These are phyloP conservation scores for Prochilodus magdalenae DNA, from an alignment of 2,113 vertebrate species.

Conservation along the genomic window DNA sequence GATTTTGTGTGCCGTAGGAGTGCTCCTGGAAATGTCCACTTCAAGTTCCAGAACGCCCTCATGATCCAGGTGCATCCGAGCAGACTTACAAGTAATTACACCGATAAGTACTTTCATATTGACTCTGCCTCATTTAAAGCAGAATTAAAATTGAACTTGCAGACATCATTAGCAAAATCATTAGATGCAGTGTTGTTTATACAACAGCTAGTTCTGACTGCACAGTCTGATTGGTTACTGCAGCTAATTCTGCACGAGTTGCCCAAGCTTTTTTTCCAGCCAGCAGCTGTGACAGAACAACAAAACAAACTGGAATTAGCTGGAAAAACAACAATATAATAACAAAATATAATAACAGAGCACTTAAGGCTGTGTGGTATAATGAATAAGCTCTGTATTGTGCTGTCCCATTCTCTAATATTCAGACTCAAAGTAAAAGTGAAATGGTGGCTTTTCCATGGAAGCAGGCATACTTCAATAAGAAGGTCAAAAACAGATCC, in stretches of 20 bases:
- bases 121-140: not conserved
- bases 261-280: too few species aligned
- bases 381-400: not conserved
- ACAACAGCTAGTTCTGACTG: too few species aligned
- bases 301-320: too few species aligned
- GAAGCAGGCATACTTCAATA: slow-evolving; percentile 29
- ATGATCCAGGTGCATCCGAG: not conserved
- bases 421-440: slow-evolving; percentile 25
- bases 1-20: not conserved
- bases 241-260: too few species aligned
- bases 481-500: slow-evolving; percentile 11
- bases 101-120: not conserved
- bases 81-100: not conserved
- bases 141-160: not conserved
- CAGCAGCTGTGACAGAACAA: too few species aligned
- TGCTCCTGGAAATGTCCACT: not conserved
- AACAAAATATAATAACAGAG: too few species aligned
- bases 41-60: not conserved
- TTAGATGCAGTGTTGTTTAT: not conserved
- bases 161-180: not conserved
- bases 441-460: slow-evolving; percentile 29
- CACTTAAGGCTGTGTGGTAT: too few species aligned
- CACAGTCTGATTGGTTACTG: too few species aligned
- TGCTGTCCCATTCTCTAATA: slow-evolving; percentile 31
- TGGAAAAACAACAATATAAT: too few species aligned